Base-by-base conservation (phyloP, 2,888 invertebrate species). In the Lasioglossum malachurum region DNA sequence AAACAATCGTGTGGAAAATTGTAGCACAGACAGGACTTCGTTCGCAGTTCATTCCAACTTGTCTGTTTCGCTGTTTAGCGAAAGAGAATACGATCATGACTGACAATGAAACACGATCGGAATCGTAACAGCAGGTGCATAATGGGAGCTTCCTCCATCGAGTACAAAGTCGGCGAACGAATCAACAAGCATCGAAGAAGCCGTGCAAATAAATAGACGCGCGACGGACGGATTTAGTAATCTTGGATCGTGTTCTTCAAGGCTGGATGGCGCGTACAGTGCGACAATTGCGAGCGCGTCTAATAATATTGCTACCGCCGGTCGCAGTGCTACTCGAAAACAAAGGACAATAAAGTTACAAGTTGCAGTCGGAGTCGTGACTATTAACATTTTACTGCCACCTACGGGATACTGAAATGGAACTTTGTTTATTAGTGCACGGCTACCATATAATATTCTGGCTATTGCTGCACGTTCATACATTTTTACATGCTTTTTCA, bases 201-300 rank as follows among this genome's bases (percentile, higher is more conserved):
- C 44, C 44, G 46, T 23, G 27, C n/a, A 75, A 81, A 75, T 71
- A 81, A 81, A 71, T 75, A 81, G 44, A 80, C 38, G 2, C 44
- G 19, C 41, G 27, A 49, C 46, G n/a, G 41, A 44, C 69, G 27
- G 72, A 71, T 75, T 83, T 46, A 71, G 67, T 64, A 60, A 75
- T 75, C 41, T 81, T 57, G 69, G 74, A 46, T 57, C 71, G 57
- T 49, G 60, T 75, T 57, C n/a, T 35, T 19, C 75, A 81, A 83
- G 81, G 75, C 60, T 75, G 27, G 23, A 10, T 19, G 31, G 60
- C 64, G 31, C n/a, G 27, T 27, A 12, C 60, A 3, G 19, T 38
- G 60, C 46, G 27, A 49, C 53, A 23, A 38, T 41, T 35, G 74
- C 46, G 57, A 35, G 7, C 60, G 27, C 44, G 38, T 44, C 38